Conservation (phyloP, 2,113 vertebrate genomes). For the Thunnus thynnus region DNA sequence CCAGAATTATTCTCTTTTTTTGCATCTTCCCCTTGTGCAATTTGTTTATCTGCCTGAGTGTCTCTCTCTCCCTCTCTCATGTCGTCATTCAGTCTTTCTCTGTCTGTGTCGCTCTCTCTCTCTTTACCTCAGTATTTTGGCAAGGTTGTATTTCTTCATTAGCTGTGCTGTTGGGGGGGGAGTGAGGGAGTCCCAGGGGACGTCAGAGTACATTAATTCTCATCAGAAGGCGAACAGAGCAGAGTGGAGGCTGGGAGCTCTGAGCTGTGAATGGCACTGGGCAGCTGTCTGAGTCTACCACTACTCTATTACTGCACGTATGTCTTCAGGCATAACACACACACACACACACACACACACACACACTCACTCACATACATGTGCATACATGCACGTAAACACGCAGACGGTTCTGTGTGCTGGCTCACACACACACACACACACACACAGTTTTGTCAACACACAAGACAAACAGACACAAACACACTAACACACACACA, state of each 20-base stretch:
- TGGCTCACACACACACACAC: slow-evolving; percentile 34
- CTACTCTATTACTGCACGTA: slow-evolving; percentile 88
- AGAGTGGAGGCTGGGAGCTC: slow-evolving; percentile 86
- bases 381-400: slow-evolving; percentile 34
- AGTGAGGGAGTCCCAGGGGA: slow-evolving; percentile 88
- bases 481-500: slow-evolving; percentile 44
- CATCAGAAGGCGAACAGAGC: slow-evolving; percentile 88
- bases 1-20: slow-evolving; percentile 20
- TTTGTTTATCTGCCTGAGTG: slow-evolving; percentile 46
- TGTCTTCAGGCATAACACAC: slow-evolving; percentile 83
- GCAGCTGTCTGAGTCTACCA: slow-evolving; percentile 90
- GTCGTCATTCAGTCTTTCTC: slow-evolving; percentile 64
- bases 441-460: slow-evolving; percentile 55
- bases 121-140: slow-evolving; percentile 76
- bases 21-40: slow-evolving; percentile 1
- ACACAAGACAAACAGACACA: slow-evolving; percentile 54
- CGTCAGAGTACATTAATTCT: slow-evolving; percentile 95
- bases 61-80: slow-evolving; percentile 49
- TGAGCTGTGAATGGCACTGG: slow-evolving; percentile 93
- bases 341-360: slow-evolving; percentile 62
- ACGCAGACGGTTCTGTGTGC: slow-evolving; percentile 19
- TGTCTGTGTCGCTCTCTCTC: slow-evolving; percentile 57
- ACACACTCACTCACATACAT: slow-evolving; percentile 46
- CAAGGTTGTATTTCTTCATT: slow-evolving; percentile 93
- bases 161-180: slow-evolving; percentile 83